phyloP scores from a whole-genome alignment of 1,140 invertebrate species.

The Temnothorax curvispinosus region DNA sequence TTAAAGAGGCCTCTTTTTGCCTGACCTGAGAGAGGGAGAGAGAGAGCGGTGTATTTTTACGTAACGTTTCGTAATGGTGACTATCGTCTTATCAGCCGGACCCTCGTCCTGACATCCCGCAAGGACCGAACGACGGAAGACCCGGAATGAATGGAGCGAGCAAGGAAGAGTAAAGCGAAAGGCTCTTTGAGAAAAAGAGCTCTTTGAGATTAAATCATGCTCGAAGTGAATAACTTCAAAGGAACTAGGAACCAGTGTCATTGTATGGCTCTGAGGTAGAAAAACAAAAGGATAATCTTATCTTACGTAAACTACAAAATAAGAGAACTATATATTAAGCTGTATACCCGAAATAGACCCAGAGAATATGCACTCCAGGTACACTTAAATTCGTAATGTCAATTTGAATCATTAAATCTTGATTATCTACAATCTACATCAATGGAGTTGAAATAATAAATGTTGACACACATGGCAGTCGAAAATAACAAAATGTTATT shows the following conservation, averaged over 20 bases:
- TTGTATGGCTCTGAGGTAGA: background rate
- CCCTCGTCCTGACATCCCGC: background rate
- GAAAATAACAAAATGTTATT: no score
- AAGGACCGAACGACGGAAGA: background rate
- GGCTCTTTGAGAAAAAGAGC: background rate
- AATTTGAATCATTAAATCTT: no score
- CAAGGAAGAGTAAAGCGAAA: background rate
- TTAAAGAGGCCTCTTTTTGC: background rate
- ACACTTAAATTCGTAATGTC: no score
- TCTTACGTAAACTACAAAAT: background rate
- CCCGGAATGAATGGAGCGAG: background rate
- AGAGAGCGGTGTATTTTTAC: background rate
- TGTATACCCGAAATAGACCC: background rate
- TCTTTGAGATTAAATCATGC: constrained; percentile 2
- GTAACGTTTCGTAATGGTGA: background rate
- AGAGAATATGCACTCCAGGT: background rate
- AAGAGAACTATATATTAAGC: background rate
- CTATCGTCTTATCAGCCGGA: constrained; percentile 9
- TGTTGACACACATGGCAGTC: no score
- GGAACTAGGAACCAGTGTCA: background rate
- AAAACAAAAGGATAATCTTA: background rate
- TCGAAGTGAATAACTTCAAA: background rate
- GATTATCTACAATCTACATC: no score
- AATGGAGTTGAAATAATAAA: no score
- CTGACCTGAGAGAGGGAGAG: background rate